Conservation (phyloP, 2,113 vertebrate species). For the Tiliqua scincoides region DNA sequence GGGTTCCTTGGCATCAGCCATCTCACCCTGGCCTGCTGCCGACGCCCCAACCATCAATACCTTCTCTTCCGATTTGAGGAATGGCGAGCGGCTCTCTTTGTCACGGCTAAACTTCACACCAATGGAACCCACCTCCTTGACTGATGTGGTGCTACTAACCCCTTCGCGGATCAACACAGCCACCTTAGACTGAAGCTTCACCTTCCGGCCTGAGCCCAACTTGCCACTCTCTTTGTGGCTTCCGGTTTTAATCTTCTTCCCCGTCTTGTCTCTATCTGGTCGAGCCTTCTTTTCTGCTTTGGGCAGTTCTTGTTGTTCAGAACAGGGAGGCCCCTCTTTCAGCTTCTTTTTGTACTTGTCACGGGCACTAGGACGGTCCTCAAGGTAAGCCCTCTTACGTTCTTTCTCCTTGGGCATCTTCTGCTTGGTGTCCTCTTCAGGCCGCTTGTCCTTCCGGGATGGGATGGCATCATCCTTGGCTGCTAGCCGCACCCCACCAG, state of each 20-base stretch:
- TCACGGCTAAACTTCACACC: conserved; percentile 92
- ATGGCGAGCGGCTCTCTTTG: conserved; percentile 90
- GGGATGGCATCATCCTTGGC: background rate
- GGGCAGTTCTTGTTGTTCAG: background rate
- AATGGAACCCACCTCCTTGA: conserved; percentile 85
- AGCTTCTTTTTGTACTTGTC: conserved; percentile 54
- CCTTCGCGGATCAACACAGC: conserved; percentile 90
- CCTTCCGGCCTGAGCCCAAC: conserved; percentile 72
- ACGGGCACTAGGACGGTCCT: conserved; percentile 20
- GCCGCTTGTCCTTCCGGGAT: background rate
- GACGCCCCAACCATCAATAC: background rate
- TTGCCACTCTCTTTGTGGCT: conserved; percentile 71
- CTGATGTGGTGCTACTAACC: conserved; percentile 87
- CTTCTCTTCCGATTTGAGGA: conserved; percentile 82
- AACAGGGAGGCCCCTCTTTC: conserved; percentile 15
- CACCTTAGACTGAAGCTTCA: conserved; percentile 93
- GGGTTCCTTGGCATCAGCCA: conserved; percentile 63
- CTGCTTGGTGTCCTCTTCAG: conserved; percentile 59
- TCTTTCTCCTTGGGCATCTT: conserved; percentile 72
- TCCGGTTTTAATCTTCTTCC: conserved; percentile 75
- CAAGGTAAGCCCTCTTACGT: conserved; percentile 58
- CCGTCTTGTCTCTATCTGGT: conserved; percentile 68
- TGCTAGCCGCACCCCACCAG: conserved; percentile 15
- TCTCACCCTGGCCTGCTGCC: conserved; percentile 24
- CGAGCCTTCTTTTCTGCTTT: conserved; percentile 60